phyloP scores from a whole-genome alignment of 2,797 vertebrate genomes.

The Pseudomugil tenellus region DNA sequence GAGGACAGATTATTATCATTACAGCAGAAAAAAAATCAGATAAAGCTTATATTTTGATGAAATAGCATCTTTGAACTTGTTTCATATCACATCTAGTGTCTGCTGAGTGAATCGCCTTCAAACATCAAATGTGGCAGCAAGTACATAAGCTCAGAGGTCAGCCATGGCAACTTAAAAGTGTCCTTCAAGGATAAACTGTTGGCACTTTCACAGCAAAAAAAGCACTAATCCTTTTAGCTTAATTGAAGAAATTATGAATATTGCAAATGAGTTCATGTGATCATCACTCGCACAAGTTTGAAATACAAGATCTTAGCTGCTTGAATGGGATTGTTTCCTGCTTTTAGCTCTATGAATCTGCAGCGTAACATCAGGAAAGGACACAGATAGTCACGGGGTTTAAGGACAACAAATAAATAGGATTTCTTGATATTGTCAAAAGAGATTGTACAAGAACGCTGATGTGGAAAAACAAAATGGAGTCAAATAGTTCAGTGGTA shows the following conservation, averaged over 20 bases:
- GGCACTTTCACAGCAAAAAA: neutral
- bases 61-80: conserved; percentile 23
- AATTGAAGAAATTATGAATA: conserved; percentile 19
- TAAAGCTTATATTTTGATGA: neutral
- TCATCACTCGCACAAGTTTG: conserved; percentile 22
- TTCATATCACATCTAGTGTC: neutral
- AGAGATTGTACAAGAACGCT: neutral
- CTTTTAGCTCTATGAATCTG: conserved; percentile 11
- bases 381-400: neutral
- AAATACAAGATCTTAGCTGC: conserved; percentile 9
- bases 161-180: conserved; percentile 15
- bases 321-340: neutral
- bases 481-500: neutral
- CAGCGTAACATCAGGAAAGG: conserved; percentile 8
- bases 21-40: conserved; percentile 10
- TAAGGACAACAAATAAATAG: neutral
- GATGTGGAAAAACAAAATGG: neutral
- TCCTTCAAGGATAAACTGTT: conserved; percentile 12
- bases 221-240: conserved; percentile 19
- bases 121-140: conserved; percentile 1
- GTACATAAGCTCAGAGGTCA: conserved; percentile 22
- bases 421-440: neutral
- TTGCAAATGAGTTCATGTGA: conserved; percentile 7
- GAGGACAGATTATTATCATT: conserved; percentile 5
- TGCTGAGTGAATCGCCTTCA: conserved; percentile 10